phyloP scores from a whole-genome alignment of 2,113 vertebrate species.

The Oreamnos americanus region DNA sequence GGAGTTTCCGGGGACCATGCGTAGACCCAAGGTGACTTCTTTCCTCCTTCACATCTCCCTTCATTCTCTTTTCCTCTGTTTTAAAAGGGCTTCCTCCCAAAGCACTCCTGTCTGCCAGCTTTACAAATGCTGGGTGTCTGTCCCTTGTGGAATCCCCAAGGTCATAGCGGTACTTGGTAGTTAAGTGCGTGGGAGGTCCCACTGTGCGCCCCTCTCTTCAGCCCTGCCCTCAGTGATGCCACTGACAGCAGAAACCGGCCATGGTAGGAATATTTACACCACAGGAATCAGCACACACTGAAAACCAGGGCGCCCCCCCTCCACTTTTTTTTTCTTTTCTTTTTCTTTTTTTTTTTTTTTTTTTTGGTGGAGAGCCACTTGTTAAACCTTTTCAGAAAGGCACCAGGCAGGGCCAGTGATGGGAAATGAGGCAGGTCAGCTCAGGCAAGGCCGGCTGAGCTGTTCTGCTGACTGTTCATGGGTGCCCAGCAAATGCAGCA shows the following conservation, averaged over 20 bases:
- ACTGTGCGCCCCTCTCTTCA: background rate
- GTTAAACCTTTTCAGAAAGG: background rate
- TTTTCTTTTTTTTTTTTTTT: background rate
- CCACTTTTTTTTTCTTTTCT: no score
- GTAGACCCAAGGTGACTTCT: background rate
- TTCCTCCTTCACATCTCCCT: background rate
- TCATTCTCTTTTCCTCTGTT: background rate
- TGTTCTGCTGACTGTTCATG: background rate
- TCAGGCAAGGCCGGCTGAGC: background rate
- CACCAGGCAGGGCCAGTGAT: background rate
- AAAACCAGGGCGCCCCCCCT: fast-evolving
- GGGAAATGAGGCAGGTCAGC: background rate
- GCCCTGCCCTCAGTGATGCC: background rate
- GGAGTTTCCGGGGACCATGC: background rate
- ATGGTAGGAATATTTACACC: background rate
- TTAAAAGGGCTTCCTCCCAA: background rate
- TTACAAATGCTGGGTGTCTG: background rate
- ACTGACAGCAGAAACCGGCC: background rate
- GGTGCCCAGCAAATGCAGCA: background rate
- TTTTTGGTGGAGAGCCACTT: background rate
- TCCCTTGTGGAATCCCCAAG: background rate
- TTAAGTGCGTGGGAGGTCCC: background rate
- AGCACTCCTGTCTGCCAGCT: background rate
- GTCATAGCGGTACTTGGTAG: fast-evolving
- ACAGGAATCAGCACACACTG: background rate